phyloP scores from a whole-genome alignment of 2,113 vertebrate species.

The Malurus melanocephalus region DNA sequence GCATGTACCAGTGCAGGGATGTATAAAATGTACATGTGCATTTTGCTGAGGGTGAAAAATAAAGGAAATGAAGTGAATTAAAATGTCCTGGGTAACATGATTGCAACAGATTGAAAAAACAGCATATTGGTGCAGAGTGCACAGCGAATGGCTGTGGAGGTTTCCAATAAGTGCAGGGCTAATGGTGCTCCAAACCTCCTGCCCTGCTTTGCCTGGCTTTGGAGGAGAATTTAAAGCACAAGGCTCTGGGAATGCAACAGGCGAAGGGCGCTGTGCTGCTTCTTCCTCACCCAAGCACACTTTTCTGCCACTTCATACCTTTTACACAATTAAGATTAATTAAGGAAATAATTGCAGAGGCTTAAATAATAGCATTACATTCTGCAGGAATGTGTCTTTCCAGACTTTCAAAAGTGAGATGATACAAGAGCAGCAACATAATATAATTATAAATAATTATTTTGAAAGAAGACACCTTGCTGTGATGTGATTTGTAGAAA shows the following conservation, averaged over 20 bases:
- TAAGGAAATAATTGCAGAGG: not conserved
- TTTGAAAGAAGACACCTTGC: not conserved
- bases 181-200: not conserved
- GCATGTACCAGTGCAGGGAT: no score
- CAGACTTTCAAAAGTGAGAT: not conserved
- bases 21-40: not conserved
- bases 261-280: not conserved
- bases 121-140: not conserved
- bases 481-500: not conserved
- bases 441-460: not conserved
- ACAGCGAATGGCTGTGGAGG: not conserved
- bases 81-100: not conserved
- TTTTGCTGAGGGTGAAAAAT: not conserved
- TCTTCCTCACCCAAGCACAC: not conserved
- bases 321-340: not conserved
- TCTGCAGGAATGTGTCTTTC: not conserved
- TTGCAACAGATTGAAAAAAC: not conserved
- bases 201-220: not conserved
- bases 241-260: not conserved
- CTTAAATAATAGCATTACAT: not conserved
- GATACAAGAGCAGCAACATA: not conserved
- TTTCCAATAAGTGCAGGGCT: not conserved
- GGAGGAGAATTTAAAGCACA: not conserved
- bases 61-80: not conserved
- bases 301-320: not conserved